Base-by-base conservation (phyloP, 2,113 vertebrate genomes). In the Tympanuchus pallidicinctus region DNA sequence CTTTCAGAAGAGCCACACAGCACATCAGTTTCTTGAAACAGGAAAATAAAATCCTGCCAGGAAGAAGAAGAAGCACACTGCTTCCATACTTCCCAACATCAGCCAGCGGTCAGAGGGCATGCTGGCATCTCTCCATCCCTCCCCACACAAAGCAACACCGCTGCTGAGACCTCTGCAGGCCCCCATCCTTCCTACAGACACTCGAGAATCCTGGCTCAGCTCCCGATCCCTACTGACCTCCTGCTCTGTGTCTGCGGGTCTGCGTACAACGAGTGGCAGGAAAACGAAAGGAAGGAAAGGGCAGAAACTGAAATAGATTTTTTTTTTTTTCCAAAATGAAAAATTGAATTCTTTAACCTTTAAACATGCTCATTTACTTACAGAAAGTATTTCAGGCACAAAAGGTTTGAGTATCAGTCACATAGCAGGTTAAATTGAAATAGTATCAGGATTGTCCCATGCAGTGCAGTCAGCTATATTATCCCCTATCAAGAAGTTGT, bases 341-440 rank as follows among this genome's bases (percentile, higher is more conserved):
- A 32, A 93, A 48, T 27, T 80, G 66, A 87, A 78, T 93, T 94
- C 60, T 95, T 96, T 94, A 92, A 86, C 88, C 54, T 93, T 96
- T 96, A 95, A 96, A 95, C 97, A 98, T 98, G 97, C 97, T 97
- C 94, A 81, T 97, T 96, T 97, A 97, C 97, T 97, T 93, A 97
- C 90, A 96, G 84, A 80, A 94, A 90, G 17, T 94, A 95, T 93
- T 97, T 97, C 93, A 96, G 97, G 96, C 97, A 98, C 96, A 89
- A 72, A 95, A 97, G 94, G 97, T 95, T 95, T 96, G 82, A 95
- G 79, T 54, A 89, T 91, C 95, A 95, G 91, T 97, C 97, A 97
- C 97, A 93, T 95, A 98, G 88, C 97, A 92, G 34, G 77, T 95
- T 94, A 96, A 92, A 76, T 36, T 97, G 93, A 96, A 96, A 97